phyloP scores from a whole-genome alignment of 2,113 vertebrate species.

The Sphaerodactylus townsendi region DNA sequence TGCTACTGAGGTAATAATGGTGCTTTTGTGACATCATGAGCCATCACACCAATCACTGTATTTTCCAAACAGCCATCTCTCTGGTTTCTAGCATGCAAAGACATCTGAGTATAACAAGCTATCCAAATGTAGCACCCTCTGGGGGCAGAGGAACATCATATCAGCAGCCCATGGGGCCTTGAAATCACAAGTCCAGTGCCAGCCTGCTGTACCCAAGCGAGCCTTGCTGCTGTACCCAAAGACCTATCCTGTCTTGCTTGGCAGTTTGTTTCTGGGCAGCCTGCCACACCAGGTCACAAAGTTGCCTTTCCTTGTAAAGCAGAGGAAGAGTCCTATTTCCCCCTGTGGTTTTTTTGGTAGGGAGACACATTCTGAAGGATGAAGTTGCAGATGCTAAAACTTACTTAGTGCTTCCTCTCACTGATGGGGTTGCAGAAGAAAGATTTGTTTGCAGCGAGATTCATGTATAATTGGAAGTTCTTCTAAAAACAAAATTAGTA shows the following conservation, averaged over 20 bases:
- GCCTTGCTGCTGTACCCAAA: no score
- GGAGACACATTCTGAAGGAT: no score
- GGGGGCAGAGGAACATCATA: background rate
- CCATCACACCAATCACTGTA: background rate
- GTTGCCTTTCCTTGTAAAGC: background rate
- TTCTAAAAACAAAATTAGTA: no score
- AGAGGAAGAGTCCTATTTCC: background rate
- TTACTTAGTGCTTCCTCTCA: background rate
- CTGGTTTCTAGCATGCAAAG: background rate
- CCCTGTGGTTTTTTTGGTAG: background rate
- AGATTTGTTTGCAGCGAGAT: background rate
- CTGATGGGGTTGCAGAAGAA: background rate
- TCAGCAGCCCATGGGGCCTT: no score
- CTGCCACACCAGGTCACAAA: background rate
- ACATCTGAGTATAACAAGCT: no score
- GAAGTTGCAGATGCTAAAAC: background rate
- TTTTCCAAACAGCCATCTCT: background rate
- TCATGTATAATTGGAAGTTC: background rate
- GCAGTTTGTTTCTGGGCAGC: no score
- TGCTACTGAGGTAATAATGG: background rate
- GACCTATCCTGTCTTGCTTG: no score
- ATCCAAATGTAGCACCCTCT: no score
- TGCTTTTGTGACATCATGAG: background rate
- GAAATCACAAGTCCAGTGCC: no score
- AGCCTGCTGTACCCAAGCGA: no score